These are phyloP conservation scores for Psammodynastes pulverulentus DNA, from an alignment of 2,113 vertebrate species.

Conservation along the genomic window DNA sequence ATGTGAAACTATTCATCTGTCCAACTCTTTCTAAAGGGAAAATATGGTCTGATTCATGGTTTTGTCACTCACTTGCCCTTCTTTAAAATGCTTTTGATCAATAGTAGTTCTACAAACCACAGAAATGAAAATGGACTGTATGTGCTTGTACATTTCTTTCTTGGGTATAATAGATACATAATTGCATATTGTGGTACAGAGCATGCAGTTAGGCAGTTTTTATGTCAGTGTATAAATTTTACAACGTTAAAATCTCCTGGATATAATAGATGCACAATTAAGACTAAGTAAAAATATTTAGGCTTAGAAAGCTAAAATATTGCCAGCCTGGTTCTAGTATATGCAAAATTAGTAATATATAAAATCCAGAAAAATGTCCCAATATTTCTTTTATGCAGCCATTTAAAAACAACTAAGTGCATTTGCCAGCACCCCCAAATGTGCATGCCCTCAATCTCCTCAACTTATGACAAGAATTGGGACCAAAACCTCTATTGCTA, in stretches of 20 bases:
- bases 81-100: slow-evolving; percentile 22
- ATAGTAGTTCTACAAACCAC: slow-evolving; percentile 19
- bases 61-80: slow-evolving; percentile 12
- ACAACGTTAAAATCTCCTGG: not conserved
- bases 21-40: slow-evolving; percentile 25
- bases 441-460: not conserved
- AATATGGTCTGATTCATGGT: not conserved
- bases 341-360: not conserved
- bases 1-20: slow-evolving; percentile 30
- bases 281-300: not conserved
- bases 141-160: not conserved
- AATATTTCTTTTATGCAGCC: not conserved
- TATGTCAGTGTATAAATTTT: not conserved
- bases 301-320: not conserved
- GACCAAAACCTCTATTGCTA: not conserved
- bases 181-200: not conserved
- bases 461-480: not conserved
- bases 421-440: not conserved
- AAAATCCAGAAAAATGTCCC: not conserved
- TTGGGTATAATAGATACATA: slow-evolving; percentile 4
- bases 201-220: not conserved
- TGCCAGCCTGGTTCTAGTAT: not conserved
- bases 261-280: not conserved
- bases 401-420: not conserved
- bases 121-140: not conserved